A percentile compares a stretch with the other conserved stretches of the same genome.
phyloP scores from a whole-genome alignment of 92 coral and sea anemone species.

The Epizoanthus ramosus region DNA sequence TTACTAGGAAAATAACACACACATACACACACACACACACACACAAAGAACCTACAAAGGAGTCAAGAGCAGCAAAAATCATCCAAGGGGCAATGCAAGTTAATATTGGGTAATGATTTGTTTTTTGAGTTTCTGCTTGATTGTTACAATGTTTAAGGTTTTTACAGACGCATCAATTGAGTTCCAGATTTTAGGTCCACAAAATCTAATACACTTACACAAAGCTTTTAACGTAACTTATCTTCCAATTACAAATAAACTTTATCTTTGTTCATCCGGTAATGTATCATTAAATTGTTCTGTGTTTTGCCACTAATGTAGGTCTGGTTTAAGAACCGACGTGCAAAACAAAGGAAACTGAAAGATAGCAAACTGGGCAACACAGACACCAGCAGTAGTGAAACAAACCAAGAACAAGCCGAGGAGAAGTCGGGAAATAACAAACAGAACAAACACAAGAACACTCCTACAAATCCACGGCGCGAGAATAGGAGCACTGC shows the following conservation, averaged over 20 bases:
- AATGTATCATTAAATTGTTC: not conserved
- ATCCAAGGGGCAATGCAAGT: no score
- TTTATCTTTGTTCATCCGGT: not conserved
- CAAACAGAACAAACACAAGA: not conserved
- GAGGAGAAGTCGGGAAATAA: not conserved
- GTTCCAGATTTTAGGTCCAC: no score
- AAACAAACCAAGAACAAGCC: not conserved
- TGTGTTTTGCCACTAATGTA: conserved; percentile 4
- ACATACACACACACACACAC: no score
- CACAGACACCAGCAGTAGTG: not conserved
- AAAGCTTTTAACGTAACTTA: no score
- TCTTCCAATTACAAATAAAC: not conserved
- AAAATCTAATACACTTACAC: no score
- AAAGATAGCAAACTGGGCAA: conserved; percentile 40
- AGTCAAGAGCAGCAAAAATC: no score
- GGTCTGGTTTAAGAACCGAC: conserved; percentile 92
- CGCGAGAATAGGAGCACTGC: not conserved
- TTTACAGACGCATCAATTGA: no score
- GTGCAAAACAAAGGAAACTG: conserved; percentile 82
- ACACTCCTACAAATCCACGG: not conserved
- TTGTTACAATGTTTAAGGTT: no score
- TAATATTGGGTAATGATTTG: no score
- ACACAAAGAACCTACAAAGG: no score
- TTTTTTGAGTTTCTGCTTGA: no score
- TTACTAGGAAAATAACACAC: no score